A percentile compares a stretch with the other conserved stretches of the same genome.
Conservation (phyloP, 2,113 vertebrate genomes). For the Ochotona princeps region DNA sequence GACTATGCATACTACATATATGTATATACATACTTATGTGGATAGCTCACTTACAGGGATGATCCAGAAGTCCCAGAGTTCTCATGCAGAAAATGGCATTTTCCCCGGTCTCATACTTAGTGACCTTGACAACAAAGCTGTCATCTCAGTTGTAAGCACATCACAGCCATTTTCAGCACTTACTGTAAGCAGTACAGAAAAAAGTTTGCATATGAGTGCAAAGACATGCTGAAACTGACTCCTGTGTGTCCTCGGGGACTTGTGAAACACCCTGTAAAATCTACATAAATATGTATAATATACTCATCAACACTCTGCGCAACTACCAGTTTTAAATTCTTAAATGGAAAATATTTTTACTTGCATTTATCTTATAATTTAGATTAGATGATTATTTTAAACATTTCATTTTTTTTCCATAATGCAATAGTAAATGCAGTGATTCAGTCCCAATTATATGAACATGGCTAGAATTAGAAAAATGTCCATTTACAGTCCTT, state of each 20-base stretch:
- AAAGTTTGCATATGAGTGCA: slow-evolving; percentile 63
- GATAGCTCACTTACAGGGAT: slow-evolving; percentile 76
- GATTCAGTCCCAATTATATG: neutral
- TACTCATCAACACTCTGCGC: slow-evolving; percentile 56
- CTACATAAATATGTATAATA: slow-evolving; percentile 80
- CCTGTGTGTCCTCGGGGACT: slow-evolving; percentile 67
- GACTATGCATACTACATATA: slow-evolving; percentile 63
- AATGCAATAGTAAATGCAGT: slow-evolving; percentile 43
- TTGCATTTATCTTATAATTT: slow-evolving; percentile 70
- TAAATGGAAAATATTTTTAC: slow-evolving; percentile 67
- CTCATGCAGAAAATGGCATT: slow-evolving; percentile 76
- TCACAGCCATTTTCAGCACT: slow-evolving; percentile 76
- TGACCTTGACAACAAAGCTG: slow-evolving; percentile 62
- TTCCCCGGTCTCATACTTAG: slow-evolving; percentile 34
- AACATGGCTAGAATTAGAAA: slow-evolving; percentile 60
- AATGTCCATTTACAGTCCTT: slow-evolving; percentile 41
- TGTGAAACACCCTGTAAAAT: slow-evolving; percentile 80
- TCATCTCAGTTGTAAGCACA: slow-evolving; percentile 41
- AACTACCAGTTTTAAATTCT: slow-evolving; percentile 61
- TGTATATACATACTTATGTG: slow-evolving; percentile 72
- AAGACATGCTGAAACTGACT: slow-evolving; percentile 54
- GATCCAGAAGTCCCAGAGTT: slow-evolving; percentile 73
- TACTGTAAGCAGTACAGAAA: slow-evolving; percentile 52
- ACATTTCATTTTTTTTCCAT: slow-evolving; percentile 58
- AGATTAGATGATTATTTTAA: slow-evolving; percentile 69